phyloP scores from a whole-genome alignment of 2,888 invertebrate genomes.

The Calameuta idolon region DNA sequence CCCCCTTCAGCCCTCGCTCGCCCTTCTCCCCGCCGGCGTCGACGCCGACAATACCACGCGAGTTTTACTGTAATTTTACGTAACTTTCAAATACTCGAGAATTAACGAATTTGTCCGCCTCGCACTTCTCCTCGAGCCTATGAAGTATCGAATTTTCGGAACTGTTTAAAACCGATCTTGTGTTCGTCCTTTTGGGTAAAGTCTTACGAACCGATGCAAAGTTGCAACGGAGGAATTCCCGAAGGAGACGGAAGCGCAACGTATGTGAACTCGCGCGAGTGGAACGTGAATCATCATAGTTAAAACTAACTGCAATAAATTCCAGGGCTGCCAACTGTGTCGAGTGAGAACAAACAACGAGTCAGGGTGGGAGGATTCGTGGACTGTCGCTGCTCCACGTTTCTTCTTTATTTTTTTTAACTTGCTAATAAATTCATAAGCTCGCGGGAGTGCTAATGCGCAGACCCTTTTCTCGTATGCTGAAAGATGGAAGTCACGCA shows the following conservation, averaged over 20 bases:
- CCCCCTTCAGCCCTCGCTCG: too few relatives aligned
- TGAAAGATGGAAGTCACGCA: neutral
- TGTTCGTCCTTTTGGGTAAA: too few relatives aligned
- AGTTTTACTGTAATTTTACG: conserved; percentile 39
- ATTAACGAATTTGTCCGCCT: conserved; percentile 17
- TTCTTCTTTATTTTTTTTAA: conserved; percentile 26
- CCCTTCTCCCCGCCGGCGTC: neutral
- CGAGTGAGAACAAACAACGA: neutral
- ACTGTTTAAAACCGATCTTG: too few relatives aligned
- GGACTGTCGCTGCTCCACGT: conserved; percentile 18
- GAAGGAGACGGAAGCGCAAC: too few relatives aligned
- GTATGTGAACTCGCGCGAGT: too few relatives aligned
- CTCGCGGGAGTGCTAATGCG: conserved; percentile 23
- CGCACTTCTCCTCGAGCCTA: too few relatives aligned
- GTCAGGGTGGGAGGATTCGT: neutral
- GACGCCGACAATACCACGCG: conserved; percentile 22
- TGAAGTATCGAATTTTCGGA: too few relatives aligned
- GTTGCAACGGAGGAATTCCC: too few relatives aligned
- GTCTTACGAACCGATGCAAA: too few relatives aligned
- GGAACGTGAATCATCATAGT: conserved; percentile 36
- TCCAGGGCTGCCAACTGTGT: conserved; percentile 21
- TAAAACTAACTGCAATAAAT: conserved; percentile 47
- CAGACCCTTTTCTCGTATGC: neutral
- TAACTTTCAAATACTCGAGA: conserved; percentile 7
- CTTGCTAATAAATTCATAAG: conserved; percentile 54